A percentile compares a stretch with the other conserved stretches of the same genome.
Evolutionary conservation across 1,140 invertebrate genomes (phyloP).

Genomic region (Cydia pomonella): DNA sequence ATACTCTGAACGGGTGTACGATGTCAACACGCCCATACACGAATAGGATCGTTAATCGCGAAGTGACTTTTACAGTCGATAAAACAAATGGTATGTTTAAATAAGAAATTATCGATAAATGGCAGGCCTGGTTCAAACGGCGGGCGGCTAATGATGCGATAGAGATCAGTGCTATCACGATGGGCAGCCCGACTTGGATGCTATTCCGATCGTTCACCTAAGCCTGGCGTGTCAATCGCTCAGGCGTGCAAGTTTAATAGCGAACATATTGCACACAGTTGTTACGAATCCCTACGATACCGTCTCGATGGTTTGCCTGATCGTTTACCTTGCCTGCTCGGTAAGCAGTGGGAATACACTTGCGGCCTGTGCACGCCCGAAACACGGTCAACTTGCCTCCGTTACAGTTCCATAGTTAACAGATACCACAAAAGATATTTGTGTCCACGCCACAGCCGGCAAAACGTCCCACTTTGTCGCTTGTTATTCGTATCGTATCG

Average conservation of each 20-base stretch:
- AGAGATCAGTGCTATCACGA: constrained; percentile 46
- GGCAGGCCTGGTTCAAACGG: constrained; percentile 1
- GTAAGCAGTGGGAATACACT: not conserved
- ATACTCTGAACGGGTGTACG: not conserved
- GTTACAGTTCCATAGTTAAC: not conserved
- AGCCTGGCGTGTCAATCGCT: not conserved
- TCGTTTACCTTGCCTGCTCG: not conserved
- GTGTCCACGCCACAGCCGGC: no score
- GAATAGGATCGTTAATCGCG: not conserved
- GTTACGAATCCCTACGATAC: not conserved
- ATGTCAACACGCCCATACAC: not conserved
- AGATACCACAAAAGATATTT: constrained; percentile 17
- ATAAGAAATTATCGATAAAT: constrained; percentile 34
- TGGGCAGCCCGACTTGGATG: constrained; percentile 38
- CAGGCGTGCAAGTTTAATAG: no score
- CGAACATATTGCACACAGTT: not conserved
- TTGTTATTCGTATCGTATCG: no score
- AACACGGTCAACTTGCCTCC: constrained; percentile 1
- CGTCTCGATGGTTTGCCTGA: not conserved
- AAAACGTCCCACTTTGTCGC: no score
- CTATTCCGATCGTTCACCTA: not conserved
- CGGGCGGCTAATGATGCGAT: constrained; percentile 27
- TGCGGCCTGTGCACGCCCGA: not conserved
- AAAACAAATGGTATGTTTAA: constrained; percentile 15
- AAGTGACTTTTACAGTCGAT: constrained; percentile 2